phyloP scores from a whole-genome alignment of 2,797 vertebrate species.

The Danionella dracula region DNA sequence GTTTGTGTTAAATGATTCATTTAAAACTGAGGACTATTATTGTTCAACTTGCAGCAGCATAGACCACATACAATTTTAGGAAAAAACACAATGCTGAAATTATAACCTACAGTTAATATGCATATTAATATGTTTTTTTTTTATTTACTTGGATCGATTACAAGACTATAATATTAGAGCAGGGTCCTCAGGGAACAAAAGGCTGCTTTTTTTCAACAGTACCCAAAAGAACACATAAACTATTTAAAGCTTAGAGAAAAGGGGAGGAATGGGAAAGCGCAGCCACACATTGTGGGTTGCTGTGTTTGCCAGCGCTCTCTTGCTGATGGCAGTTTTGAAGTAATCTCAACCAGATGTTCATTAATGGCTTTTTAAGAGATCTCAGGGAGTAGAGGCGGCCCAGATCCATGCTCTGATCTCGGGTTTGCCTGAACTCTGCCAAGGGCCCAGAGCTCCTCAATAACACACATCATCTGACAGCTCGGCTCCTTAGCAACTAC shows the following conservation, averaged over 20 bases:
- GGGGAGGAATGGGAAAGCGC: conserved; percentile 22
- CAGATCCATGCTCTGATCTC: conserved; percentile 40
- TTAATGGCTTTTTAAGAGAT: conserved; percentile 48
- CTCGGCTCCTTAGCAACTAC: conserved; percentile 35
- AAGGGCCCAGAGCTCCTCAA: conserved; percentile 26
- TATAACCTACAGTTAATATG: background rate
- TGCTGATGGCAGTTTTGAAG: conserved; percentile 29
- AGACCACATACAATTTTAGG: conserved; percentile 22
- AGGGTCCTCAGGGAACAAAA: background rate
- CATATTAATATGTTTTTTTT: background rate
- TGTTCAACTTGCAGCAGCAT: conserved; percentile 1
- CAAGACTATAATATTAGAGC: conserved; percentile 1
- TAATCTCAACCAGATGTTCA: conserved; percentile 50
- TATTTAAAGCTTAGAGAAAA: conserved; percentile 32
- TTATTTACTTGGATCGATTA: background rate
- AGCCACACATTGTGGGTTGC: conserved; percentile 14
- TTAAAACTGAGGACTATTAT: conserved; percentile 22
- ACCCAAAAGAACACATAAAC: conserved; percentile 21
- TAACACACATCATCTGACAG: conserved; percentile 39
- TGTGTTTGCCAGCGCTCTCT: conserved; percentile 21
- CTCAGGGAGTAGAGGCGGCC: conserved; percentile 30
- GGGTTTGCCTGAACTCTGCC: background rate
- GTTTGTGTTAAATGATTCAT: conserved; percentile 34
- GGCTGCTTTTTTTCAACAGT: conserved; percentile 30
- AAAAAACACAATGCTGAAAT: conserved; percentile 22